Evolutionary conservation across 2,113 vertebrate genomes (phyloP).

Genomic region (Hydropotes inermis): DNA sequence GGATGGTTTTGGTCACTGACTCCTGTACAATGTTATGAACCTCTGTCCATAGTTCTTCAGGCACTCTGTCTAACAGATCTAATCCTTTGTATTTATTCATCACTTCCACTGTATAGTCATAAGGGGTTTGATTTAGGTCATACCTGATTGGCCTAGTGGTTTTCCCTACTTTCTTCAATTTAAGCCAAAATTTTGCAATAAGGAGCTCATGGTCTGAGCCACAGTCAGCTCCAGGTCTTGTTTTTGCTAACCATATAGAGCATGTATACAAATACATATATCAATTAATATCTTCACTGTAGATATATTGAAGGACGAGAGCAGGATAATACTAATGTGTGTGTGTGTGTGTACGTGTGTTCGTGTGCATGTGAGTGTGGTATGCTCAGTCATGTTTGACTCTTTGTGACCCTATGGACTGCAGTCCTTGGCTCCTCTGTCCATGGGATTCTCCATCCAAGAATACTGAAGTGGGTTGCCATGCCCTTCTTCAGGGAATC

Average conservation of each 20-base stretch:
- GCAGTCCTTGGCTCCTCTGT: neutral
- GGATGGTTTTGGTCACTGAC: neutral
- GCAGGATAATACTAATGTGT: neutral
- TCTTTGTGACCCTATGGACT: neutral
- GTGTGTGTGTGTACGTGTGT: neutral
- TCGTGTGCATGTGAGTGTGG: neutral
- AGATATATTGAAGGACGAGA: neutral
- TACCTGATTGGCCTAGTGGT: neutral
- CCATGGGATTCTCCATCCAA: neutral
- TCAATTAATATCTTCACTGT: neutral
- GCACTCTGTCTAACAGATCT: neutral
- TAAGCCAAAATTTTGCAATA: neutral
- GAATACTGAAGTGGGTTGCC: neutral
- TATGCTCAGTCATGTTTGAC: neutral
- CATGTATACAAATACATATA: neutral
- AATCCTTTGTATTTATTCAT: neutral
- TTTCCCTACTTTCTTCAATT: neutral
- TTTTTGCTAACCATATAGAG: neutral
- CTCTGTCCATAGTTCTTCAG: neutral
- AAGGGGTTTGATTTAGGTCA: neutral
- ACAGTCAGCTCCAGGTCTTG: neutral
- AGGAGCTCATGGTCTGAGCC: neutral
- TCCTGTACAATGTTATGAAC: neutral
- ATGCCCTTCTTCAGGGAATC: neutral
- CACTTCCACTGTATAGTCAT: neutral